Base-by-base conservation (phyloP, 1,140 invertebrate species). In the Micrasema minimum region DNA sequence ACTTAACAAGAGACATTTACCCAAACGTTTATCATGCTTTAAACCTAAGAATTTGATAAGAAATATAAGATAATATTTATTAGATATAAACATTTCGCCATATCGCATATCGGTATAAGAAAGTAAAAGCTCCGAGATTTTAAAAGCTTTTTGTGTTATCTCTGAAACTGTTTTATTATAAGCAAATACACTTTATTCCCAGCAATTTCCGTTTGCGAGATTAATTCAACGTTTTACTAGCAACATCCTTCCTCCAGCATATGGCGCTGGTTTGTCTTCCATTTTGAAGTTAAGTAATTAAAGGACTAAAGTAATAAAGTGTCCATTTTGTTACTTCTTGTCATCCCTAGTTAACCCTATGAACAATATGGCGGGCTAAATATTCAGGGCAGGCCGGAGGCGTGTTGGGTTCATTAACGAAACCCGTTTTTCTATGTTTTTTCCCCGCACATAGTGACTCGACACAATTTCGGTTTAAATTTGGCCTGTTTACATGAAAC, bases 381-480 rank as follows among this genome's bases (percentile, higher is more conserved):
- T 43, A 62, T 62, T 41, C 57, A 62, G 41, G 41, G 57, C 57
- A 62, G 37, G 57, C 22, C 20, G 20, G n/a, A 18, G 53, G 31
- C 26, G n/a, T n/a, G n/a, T n/a, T n/a, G 53, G 11, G 57, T 62
- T 62, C 57, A 62, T 62, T 62, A 62, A 62, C 57, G 22, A 43
- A 5, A 37, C 37, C 7, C 16, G 1, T 62, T 62, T 23, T 45
- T 45, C 37, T 22, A 12, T 45, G 37, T 22, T 38, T 59, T 62
- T 57, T 57, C 45, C 45, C n/a, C 48, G 48, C 14, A 18, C 14
- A 20, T 23, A 51, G 26, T 57, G 26, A 57, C 23, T 57, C 53
- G 7, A 2, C 53, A 20, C 31, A 57, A 57, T 57, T 57, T 38
- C 12, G 23, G 12, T 37, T 35, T 4, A 57, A 57, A 57, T 57